These are phyloP conservation scores for Epicampocera succincta DNA, from an alignment of 2,888 invertebrate species.

Conservation along the genomic window DNA sequence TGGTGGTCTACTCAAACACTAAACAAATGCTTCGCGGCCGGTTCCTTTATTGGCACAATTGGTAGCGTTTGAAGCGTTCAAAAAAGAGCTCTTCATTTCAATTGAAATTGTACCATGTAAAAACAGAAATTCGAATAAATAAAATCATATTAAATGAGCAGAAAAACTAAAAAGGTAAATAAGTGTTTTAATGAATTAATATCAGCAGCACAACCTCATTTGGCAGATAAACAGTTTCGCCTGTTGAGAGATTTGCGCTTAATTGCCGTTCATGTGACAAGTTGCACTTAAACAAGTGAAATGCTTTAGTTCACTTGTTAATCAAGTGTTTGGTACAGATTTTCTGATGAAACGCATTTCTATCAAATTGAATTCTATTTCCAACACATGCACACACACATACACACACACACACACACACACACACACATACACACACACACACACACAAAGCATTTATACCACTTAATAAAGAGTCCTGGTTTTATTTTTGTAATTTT, in stretches of 20 bases:
- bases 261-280: conserved; percentile 29
- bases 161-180: not conserved
- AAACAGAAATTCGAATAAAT: too few relatives aligned
- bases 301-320: conserved; percentile 7
- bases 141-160: not conserved
- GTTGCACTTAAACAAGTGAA: not conserved
- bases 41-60: too few relatives aligned
- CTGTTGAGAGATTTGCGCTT: not conserved
- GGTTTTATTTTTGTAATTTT: conserved; percentile 23
- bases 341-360: too few relatives aligned
- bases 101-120: too few relatives aligned
- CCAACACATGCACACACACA: too few relatives aligned
- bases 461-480: conserved; percentile 1
- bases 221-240: conserved; percentile 5
- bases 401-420: not conserved
- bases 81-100: too few relatives aligned
- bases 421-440: not conserved
- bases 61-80: too few relatives aligned
- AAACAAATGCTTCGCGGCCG: too few relatives aligned
- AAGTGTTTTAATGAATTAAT: not conserved
- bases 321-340: conserved; percentile 9
- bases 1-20: too few relatives aligned
- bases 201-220: not conserved
- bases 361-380: too few relatives aligned
- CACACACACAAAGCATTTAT: not conserved